A percentile compares a stretch with the other conserved stretches of the same genome.
phyloP scores from a whole-genome alignment of 2,113 vertebrate species.

The Calypte anna region DNA sequence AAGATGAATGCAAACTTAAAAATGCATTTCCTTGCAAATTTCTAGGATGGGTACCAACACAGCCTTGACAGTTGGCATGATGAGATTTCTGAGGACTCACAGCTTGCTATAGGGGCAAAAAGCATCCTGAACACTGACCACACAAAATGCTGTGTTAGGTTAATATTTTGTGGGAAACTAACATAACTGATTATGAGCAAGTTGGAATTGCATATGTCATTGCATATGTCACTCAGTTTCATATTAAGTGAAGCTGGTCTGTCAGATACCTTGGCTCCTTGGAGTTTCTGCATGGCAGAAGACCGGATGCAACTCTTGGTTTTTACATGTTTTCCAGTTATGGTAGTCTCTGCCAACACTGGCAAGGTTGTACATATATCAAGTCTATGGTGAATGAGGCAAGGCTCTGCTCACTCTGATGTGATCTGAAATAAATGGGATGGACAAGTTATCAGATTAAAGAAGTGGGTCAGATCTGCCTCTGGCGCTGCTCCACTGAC shows the following conservation, averaged over 20 bases:
- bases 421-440: constrained; percentile 61
- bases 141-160: not conserved
- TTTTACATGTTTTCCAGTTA: not conserved
- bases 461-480: constrained; percentile 57
- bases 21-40: not conserved
- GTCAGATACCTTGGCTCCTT: not conserved
- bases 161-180: not conserved
- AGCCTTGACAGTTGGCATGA: not conserved
- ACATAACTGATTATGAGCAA: not conserved
- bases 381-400: constrained; percentile 34
- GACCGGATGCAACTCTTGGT: not conserved
- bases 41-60: not conserved
- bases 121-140: not conserved
- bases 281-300: not conserved
- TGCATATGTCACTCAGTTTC: not conserved
- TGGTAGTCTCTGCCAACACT: not conserved
- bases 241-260: not conserved
- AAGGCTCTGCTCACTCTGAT: constrained; percentile 39
- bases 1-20: not conserved
- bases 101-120: not conserved
- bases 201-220: not conserved
- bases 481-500: constrained; percentile 32
- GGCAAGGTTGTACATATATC: constrained; percentile 7
- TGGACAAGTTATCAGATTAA: constrained; percentile 68
- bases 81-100: not conserved